Evolutionary conservation across 2,888 invertebrate genomes (phyloP).

Genomic region (Drosophila prostipennis): DNA sequence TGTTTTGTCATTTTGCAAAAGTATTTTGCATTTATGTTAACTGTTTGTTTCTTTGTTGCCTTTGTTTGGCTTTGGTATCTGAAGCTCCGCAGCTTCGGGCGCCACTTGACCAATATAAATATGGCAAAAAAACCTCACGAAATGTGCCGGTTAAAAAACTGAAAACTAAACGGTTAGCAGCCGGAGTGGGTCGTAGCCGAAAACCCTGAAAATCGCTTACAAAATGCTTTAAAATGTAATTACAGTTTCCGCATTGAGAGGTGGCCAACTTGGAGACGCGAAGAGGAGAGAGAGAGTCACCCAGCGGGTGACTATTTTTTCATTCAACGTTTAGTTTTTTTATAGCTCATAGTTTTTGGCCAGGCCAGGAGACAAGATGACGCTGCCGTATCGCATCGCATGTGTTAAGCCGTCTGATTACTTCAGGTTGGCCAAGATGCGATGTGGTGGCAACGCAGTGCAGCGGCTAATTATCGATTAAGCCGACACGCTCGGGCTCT

Average conservation of each 20-base stretch:
- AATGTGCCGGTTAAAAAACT: conserved; percentile 28
- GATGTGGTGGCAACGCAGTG: conserved; percentile 31
- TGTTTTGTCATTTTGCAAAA: conserved; percentile 55
- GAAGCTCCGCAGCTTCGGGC: conserved; percentile 18
- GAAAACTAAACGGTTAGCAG: conserved; percentile 45
- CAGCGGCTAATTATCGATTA: conserved; percentile 73
- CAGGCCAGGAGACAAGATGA: conserved; percentile 44
- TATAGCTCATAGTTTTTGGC: too few relatives aligned
- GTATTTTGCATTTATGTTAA: conserved; percentile 67
- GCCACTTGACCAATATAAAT: conserved; percentile 77
- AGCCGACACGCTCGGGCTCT: conserved; percentile 57
- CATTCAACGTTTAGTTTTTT: not conserved
- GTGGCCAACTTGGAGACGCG: conserved; percentile 6
- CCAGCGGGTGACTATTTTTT: conserved; percentile 16
- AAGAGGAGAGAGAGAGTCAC: not conserved
- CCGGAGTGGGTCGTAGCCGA: conserved; percentile 25
- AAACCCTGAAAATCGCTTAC: conserved; percentile 69
- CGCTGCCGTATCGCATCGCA: conserved; percentile 34
- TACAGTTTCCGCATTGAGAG: conserved; percentile 72
- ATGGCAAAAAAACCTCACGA: conserved; percentile 54
- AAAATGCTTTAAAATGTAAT: conserved; percentile 71
- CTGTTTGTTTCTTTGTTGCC: conserved; percentile 59
- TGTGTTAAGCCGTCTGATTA: conserved; percentile 40
- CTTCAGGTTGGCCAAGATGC: conserved; percentile 50
- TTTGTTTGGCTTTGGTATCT: conserved; percentile 39